Evolutionary conservation across 2,888 invertebrate genomes (phyloP), one percentile per base, ranked within the genome.

Genomic region (Torymus aiolomorphi): DNA sequence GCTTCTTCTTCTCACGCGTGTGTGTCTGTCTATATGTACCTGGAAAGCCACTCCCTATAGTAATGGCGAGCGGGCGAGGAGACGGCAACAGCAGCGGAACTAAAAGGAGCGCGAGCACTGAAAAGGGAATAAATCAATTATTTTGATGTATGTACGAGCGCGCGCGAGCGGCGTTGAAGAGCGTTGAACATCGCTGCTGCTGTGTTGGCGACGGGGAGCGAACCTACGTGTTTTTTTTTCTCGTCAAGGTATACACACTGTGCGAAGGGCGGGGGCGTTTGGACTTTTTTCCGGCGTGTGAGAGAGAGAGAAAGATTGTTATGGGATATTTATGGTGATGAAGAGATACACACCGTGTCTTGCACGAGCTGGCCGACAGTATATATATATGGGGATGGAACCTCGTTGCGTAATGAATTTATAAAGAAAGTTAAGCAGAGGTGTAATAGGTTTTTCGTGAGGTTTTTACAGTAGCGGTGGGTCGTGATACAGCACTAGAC

Each of bases 41-140:
- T 42, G 57, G 57, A 74, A 74, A 74, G 62, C 62, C 61, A 67
- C 61, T 74, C 57, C 65, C 49, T 2, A 1, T 31, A 31, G 51
- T 67, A 49, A 67, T 51, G 59, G 74, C 42, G 42, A 42, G 31
- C 31, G 31, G 8, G 42, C 42, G 42, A 42, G 8, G 42, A 42
- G 42, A 42, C 4, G 42, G 42, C 57, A 20, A 24, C 42, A 42
- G 42, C 8, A 42, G 42, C 42, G 66, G 52, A 14, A 62, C 18
- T 69, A 76, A 69, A 75, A 54, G 75, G n/a, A 3, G 16, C 62
- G 12, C 12, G 57, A 12, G 20, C 42, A 13, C 12, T 62, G 16
- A 42, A n/a, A 56, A 66, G 59, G n/a, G 42, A 76, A 69, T 76
- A 69, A 62, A 76, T 76, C 69, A 76, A 76, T 69, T 76, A 69